These are phyloP conservation scores for Nerophis lumbriciformis DNA, from an alignment of 2,113 vertebrate genomes.

Conservation along the genomic window DNA sequence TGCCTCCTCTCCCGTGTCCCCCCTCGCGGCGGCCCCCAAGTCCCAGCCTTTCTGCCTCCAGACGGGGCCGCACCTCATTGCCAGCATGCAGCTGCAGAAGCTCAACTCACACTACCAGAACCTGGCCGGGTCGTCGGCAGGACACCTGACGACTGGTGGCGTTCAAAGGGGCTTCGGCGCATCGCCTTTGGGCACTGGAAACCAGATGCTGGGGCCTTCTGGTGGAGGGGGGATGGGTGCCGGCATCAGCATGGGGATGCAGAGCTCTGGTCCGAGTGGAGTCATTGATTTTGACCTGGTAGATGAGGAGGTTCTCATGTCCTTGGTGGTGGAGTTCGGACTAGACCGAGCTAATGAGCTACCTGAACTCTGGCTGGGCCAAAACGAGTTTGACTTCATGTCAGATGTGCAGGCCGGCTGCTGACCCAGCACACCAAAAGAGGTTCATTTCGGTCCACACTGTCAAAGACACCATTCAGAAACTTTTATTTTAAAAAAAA, in stretches of 20 bases:
- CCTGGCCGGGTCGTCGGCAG: conserved; percentile 12
- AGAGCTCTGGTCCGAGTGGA: conserved; percentile 35
- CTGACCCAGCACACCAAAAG: conserved; percentile 37
- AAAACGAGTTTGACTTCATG: conserved; percentile 82
- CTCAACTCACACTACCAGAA: conserved; percentile 80
- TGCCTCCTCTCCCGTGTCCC: conserved; percentile 41
- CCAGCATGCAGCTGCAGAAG: conserved; percentile 81
- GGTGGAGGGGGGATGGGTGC: conserved; percentile 30
- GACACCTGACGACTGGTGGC: conserved; percentile 26
- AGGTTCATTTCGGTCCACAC: not conserved
- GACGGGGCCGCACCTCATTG: conserved; percentile 71
- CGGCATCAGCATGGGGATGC: conserved; percentile 39
- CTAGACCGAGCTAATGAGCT: conserved; percentile 80
- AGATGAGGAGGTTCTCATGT: conserved; percentile 81
- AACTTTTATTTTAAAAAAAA: no score
- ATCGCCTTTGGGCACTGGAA: conserved; percentile 20
- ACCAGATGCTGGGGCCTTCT: conserved; percentile 46
- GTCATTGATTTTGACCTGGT: conserved; percentile 76
- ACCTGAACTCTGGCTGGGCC: conserved; percentile 82
- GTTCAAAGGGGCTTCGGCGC: conserved; percentile 48
- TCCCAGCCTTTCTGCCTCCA: conserved; percentile 68
- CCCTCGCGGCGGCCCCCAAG: conserved; percentile 60
- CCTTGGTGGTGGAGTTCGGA: conserved; percentile 79
- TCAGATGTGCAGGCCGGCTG: conserved; percentile 73
- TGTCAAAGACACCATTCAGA: not conserved